Evolutionary conservation across 2,113 vertebrate species (phyloP).

Genomic region (Urocynchramus pylzowi): DNA sequence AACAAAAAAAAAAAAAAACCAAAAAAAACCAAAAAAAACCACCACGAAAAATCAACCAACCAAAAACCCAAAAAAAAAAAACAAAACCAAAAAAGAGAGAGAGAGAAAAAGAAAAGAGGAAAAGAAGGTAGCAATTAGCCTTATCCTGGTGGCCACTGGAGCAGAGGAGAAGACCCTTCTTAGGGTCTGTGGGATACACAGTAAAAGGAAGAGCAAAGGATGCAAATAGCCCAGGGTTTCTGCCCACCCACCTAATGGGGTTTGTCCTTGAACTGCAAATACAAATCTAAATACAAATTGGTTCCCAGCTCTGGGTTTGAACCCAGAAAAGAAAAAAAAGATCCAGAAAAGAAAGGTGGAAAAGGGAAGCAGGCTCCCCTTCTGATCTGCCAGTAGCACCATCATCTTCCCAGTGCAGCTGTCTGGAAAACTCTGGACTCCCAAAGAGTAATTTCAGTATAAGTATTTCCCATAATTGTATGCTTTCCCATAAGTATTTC

Average conservation of each 20-base stretch:
- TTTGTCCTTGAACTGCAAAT: not conserved
- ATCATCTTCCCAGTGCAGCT: not conserved
- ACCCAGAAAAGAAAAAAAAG: too few species aligned
- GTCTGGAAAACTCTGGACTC: not conserved
- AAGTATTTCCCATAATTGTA: not conserved
- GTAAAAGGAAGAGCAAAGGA: not conserved
- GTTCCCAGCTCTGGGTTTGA: not conserved
- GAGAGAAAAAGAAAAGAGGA: rapidly evolving
- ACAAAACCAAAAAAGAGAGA: rapidly evolving
- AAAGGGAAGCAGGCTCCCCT: not conserved
- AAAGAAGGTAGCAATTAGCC: not conserved
- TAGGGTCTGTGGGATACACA: not conserved
- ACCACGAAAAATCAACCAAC: too few species aligned
- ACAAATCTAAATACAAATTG: not conserved
- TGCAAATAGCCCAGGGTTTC: not conserved
- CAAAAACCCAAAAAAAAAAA: too few species aligned
- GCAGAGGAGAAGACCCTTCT: not conserved
- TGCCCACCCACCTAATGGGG: not conserved
- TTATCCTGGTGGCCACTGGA: not conserved
- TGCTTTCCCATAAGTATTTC: not conserved
- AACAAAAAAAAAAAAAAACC: not conserved
- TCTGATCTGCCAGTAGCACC: not conserved
- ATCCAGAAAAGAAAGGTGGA: not conserved
- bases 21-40: too few species aligned
- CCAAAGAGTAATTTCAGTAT: not conserved